phyloP scores from a whole-genome alignment of 2,113 vertebrate species.

The Ciconia maguari region DNA sequence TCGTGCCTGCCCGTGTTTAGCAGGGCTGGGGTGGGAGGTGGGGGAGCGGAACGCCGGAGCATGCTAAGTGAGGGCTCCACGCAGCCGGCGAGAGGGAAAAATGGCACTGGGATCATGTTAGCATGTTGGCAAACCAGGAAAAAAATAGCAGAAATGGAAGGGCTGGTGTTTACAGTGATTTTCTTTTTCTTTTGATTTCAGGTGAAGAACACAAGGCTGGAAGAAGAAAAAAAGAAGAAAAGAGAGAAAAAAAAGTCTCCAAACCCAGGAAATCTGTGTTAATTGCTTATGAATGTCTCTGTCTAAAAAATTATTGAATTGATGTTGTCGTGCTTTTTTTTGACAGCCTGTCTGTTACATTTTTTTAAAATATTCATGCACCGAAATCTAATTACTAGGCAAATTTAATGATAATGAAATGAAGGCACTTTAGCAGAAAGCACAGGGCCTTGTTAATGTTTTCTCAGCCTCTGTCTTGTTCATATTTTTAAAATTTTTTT shows the following conservation, averaged over 20 bases:
- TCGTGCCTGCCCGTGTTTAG: not conserved
- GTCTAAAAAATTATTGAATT: slow-evolving; percentile 41
- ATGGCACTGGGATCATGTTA: not conserved
- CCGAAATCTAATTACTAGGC: slow-evolving; percentile 62
- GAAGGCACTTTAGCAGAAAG: slow-evolving; percentile 64
- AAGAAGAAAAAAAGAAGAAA: not conserved
- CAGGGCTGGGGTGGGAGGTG: not conserved
- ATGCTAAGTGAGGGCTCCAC: not conserved
- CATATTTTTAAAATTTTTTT: not conserved
- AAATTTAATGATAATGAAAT: slow-evolving; percentile 69
- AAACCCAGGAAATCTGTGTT: slow-evolving; percentile 32
- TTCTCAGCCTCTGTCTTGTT: slow-evolving; percentile 52
- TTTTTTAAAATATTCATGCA: slow-evolving; percentile 65
- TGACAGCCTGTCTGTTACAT: slow-evolving; percentile 64
- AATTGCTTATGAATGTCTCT: slow-evolving; percentile 59
- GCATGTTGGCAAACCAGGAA: not conserved
- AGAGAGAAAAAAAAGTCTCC: not conserved
- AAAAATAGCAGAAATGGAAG: not conserved
- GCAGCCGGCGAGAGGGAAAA: not conserved
- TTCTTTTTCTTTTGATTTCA: not conserved
- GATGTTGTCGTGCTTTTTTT: slow-evolving; percentile 54
- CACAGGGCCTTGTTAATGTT: slow-evolving; percentile 41
- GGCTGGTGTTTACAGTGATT: not conserved
- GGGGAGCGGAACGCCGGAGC: not conserved
- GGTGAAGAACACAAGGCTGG: not conserved